phyloP scores from a whole-genome alignment of 2,888 invertebrate species.

The Podotricha telesiphe region DNA sequence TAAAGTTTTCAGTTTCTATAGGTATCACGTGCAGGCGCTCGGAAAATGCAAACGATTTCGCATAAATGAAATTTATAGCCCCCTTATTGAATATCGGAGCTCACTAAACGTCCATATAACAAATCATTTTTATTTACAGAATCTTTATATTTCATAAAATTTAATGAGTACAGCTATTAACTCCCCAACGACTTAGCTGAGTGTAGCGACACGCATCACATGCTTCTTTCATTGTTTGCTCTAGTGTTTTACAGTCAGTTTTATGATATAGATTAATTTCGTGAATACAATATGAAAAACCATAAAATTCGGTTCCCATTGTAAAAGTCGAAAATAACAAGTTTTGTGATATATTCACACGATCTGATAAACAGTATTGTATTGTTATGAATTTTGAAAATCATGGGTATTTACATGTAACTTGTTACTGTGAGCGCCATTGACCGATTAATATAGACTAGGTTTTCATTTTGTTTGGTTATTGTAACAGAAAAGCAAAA shows the following conservation, averaged over 20 bases:
- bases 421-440: not conserved
- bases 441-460: not conserved
- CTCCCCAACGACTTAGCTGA: conserved; percentile 47
- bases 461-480: not conserved
- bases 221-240: conserved; percentile 38
- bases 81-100: conserved; percentile 35
- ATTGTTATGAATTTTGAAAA: not conserved
- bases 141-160: conserved; percentile 58
- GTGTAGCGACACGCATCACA: conserved; percentile 47
- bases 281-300: conserved; percentile 35
- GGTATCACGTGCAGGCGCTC: conserved; percentile 24
- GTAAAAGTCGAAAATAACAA: conserved; percentile 13
- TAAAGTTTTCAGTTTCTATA: conserved; percentile 1
- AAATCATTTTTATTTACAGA: conserved; percentile 53
- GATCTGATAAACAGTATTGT: not conserved
- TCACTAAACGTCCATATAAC: conserved; percentile 40
- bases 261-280: conserved; percentile 41
- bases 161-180: conserved; percentile 54
- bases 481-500: not conserved
- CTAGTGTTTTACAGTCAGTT: conserved; percentile 40
- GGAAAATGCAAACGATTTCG: conserved; percentile 34
- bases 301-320: conserved; percentile 36
- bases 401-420: not conserved
- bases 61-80: conserved; percentile 41
- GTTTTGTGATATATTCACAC: conserved; percentile 13